Evolutionary conservation across 2,797 vertebrate species (phyloP).

Genomic region (Pangasius macronema): DNA sequence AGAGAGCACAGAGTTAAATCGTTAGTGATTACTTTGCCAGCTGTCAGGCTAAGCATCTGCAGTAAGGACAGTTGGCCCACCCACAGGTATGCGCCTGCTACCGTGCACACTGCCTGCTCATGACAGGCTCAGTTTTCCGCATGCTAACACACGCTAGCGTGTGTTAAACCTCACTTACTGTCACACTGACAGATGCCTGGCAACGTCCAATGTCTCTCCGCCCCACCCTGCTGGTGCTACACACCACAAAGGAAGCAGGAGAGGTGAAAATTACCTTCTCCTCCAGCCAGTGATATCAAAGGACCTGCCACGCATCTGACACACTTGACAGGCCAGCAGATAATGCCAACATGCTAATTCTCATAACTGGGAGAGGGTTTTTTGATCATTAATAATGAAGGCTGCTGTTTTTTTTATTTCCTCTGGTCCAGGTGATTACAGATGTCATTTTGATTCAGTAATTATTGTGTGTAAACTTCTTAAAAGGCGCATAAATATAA

Average conservation of each 20-base stretch:
- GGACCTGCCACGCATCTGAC: slow-evolving; percentile 55
- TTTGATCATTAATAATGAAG: slow-evolving; percentile 50
- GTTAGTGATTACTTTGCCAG: slow-evolving; percentile 61
- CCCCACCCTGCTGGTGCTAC: slow-evolving; percentile 53
- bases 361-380: slow-evolving; percentile 42
- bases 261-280: slow-evolving; percentile 66
- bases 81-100: slow-evolving; percentile 74
- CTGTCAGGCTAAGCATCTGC: slow-evolving; percentile 69
- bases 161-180: slow-evolving; percentile 52
- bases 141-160: slow-evolving; percentile 54
- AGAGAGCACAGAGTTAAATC: slow-evolving; percentile 50
- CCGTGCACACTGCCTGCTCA: slow-evolving; percentile 53
- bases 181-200: slow-evolving; percentile 60
- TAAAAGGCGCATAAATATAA: slow-evolving; percentile 25
- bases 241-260: slow-evolving; percentile 62
- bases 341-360: slow-evolving; percentile 56
- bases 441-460: slow-evolving; percentile 49
- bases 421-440: slow-evolving; percentile 37
- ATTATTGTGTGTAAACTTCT: slow-evolving; percentile 49
- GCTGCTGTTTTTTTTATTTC: slow-evolving; percentile 40
- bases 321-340: slow-evolving; percentile 54
- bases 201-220: slow-evolving; percentile 58
- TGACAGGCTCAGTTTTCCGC: slow-evolving; percentile 70
- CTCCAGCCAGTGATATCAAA: slow-evolving; percentile 60
- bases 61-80: slow-evolving; percentile 75